Base-by-base conservation (phyloP, 1,140 invertebrate genomes). In the Ceratina calcarata region DNA sequence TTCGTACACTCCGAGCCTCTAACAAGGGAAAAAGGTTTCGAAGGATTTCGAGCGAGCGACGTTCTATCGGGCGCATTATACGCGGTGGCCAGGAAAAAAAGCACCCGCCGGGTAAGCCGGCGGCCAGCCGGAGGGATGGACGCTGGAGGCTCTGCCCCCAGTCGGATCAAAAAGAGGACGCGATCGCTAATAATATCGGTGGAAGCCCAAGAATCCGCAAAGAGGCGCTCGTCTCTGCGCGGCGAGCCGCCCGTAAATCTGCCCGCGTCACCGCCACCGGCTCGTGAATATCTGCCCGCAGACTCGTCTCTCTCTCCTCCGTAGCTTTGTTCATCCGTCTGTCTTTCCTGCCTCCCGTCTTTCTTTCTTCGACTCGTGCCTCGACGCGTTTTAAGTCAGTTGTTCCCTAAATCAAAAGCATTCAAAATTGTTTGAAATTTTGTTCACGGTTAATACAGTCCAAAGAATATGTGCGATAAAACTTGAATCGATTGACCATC, bases 161-260 rank as follows among this genome's bases (percentile, higher is more conserved):
- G 27, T 80, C 89, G 88, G 89, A 91, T 92, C 89, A 92, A 92
- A 92, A 92, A 91, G 90, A 91, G 87, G 86, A 89, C 85, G 86
- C 90, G 91, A 91, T 91, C 89, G 89, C 91, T 92, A 92, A 92
- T 92, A 92, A 92, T 92, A 92, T 92, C 91, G 88, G 88, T 87
- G 91, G 90, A 90, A 91, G 90, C 89, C 86, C 83, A 89, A 86
- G 91, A 92, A 92, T 92, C 86, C 90, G 90, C 89, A 86, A 90
- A 91, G 89, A 89, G 89, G 82, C 90, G 86, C 87, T 87, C 88
- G 91, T 91, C 90, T 91, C 90, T 90, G 88, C 90, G 90, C 89
- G 89, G 87, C 87, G 89, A 91, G 86, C 87, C 90, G 91, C 88
- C 90, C 91, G 91, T 92, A 92, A 92, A 92, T 92, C 91, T 91